Evolutionary conservation across 2,797 vertebrate species (phyloP), one percentile per base, ranked within the genome.

Genomic region (Centroberyx gerrardi): DNA sequence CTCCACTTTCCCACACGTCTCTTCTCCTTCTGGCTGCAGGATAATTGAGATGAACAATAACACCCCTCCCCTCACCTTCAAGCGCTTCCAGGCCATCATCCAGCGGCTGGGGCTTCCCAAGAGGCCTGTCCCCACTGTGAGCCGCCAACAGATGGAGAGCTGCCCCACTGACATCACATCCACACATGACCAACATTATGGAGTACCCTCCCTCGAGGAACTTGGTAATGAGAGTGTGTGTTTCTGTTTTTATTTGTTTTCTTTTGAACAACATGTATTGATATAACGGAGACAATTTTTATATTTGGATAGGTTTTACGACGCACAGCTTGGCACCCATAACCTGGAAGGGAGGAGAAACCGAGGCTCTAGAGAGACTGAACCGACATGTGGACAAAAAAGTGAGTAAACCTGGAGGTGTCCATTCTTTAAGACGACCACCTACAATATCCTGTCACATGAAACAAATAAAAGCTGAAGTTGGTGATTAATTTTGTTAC

Each of bases 31-130:
- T 66, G 28, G 70, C 31, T 28, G 14, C 49, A 92, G 89, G 72
- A 92, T 92, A 63, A 91, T 90, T 65, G 88, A 91, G 72, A 72
- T 91, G 15, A 92, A 92, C 63, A 83, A 84, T 33, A 88, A 84
- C 59, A 85, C 86, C 67, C 86, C 89, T 51, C 89, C 89, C 2
- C 82, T 92, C 62, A 92, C 90, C 27, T 90, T 90, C 72, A 92
- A 91, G 67, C 88, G 88, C 62, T 92, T 91, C 74, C 89, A 91
- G 80, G 85, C 89, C 12, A 76, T 92, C 58, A 85, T 91, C 63
- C 90, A 90, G 68, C 87, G 70, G 29, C 84, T 92, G 82, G 89
- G 90, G 28, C 80, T 84, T 0, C 87, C 88, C 62, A 88, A 88
- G 75, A 85, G 53, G 68, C 88, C 85, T 0, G 66, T 88, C 2